phyloP scores from a whole-genome alignment of 2,888 invertebrate genomes.

The Pimpla rufipes region DNA sequence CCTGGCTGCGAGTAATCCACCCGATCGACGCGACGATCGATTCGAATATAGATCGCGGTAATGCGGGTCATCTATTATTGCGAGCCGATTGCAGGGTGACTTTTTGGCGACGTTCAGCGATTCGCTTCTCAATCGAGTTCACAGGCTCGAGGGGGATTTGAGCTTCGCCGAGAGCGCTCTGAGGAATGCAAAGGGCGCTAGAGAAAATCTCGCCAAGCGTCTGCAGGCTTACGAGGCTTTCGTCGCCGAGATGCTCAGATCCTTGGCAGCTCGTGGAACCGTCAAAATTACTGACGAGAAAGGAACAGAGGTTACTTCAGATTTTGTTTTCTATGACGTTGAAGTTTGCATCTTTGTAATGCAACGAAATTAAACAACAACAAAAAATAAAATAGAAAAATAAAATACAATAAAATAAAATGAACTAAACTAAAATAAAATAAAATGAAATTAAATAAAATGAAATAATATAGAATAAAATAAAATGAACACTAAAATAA shows the following conservation, averaged over 20 bases:
- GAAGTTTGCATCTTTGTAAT: too few relatives aligned
- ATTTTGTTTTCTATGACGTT: neutral
- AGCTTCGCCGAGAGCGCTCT: slow-evolving; percentile 63
- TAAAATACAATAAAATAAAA: too few relatives aligned
- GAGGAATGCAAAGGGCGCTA: slow-evolving; percentile 61
- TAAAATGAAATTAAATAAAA: too few relatives aligned
- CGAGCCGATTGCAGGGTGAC: slow-evolving; percentile 65
- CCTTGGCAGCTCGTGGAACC: slow-evolving; percentile 58
- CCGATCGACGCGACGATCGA: slow-evolving; percentile 14
- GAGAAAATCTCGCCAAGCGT: slow-evolving; percentile 61
- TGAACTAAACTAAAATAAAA: too few relatives aligned
- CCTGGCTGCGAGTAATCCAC: neutral
- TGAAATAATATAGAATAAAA: too few relatives aligned
- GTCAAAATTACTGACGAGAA: slow-evolving; percentile 68
- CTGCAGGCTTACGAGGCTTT: slow-evolving; percentile 68
- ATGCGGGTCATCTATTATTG: slow-evolving; percentile 55
- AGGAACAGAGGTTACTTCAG: slow-evolving; percentile 62
- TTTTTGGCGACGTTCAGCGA: slow-evolving; percentile 68
- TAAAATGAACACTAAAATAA: too few relatives aligned
- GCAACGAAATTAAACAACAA: too few relatives aligned
- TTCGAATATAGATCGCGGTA: slow-evolving; percentile 29
- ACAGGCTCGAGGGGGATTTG: slow-evolving; percentile 67
- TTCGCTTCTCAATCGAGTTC: slow-evolving; percentile 67
- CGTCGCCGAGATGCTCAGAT: slow-evolving; percentile 67
- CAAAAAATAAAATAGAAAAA: too few relatives aligned